Percentiles rank a stretch among this genome's conserved stretches.
phyloP scores from a whole-genome alignment of 2,888 invertebrate species.

The Masnerella sp. region DNA sequence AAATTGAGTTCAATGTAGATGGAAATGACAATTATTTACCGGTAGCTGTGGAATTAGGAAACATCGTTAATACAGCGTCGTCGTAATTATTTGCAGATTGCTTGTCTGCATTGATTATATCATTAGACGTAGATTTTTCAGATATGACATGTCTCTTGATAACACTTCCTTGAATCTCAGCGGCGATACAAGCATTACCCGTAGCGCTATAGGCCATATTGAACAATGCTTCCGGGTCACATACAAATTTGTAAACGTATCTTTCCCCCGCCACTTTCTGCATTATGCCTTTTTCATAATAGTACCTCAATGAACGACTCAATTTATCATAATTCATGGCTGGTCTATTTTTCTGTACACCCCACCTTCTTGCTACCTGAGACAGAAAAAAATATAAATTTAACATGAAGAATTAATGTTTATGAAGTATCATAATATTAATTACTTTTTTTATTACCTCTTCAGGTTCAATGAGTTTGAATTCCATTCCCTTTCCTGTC shows the following conservation, averaged over 20 bases:
- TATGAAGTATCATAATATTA: too few species aligned
- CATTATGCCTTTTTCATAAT: slow-evolving; percentile 99
- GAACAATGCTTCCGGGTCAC: slow-evolving; percentile 94
- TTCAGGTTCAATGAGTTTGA: slow-evolving; percentile 96
- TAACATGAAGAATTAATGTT: too few species aligned
- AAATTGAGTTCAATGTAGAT: too few species aligned
- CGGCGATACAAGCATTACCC: slow-evolving; percentile 65
- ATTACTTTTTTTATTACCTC: too few species aligned
- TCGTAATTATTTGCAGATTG: slow-evolving; percentile 68
- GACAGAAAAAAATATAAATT: too few species aligned
- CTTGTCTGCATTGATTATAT: slow-evolving; percentile 66
- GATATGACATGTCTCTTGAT: slow-evolving; percentile 65
- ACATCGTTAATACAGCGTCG: slow-evolving; percentile 73
- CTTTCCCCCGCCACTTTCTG: slow-evolving; percentile 97
- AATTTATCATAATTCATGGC: slow-evolving; percentile 99
- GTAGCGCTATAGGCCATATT: slow-evolving; percentile 84
- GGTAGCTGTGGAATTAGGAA: slow-evolving; percentile 70
- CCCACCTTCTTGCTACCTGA: slow-evolving; percentile 97
- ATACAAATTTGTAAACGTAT: slow-evolving; percentile 98
- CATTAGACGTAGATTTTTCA: slow-evolving; percentile 64
- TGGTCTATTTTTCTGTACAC: slow-evolving; percentile 96
- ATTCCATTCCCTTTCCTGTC: slow-evolving; percentile 97
- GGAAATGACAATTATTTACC: too few species aligned
- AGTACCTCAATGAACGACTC: slow-evolving; percentile 95
- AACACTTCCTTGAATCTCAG: slow-evolving; percentile 66